Evolutionary conservation across 2,113 vertebrate species (phyloP).

Genomic region (Cheirogaleus medius): DNA sequence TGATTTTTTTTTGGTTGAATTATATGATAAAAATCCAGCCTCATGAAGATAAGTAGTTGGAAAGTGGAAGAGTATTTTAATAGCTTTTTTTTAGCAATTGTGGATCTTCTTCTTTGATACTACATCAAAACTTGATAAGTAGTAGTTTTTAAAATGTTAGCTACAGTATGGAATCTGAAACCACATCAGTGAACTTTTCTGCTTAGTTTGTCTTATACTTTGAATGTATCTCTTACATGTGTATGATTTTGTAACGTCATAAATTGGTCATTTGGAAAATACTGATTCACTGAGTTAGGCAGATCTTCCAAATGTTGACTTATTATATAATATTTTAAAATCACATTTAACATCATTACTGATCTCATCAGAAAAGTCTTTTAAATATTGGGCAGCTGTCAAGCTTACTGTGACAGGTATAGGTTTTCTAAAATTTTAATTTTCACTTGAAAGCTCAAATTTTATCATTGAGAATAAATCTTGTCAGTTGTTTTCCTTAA

Average conservation of each 20-base stretch:
- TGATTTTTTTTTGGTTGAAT: neutral
- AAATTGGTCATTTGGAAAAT: slow-evolving; percentile 18
- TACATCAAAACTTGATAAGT: slow-evolving; percentile 8
- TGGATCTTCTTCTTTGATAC: slow-evolving; percentile 24
- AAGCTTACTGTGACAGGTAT: slow-evolving; percentile 43
- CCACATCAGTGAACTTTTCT: neutral
- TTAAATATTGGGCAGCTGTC: slow-evolving; percentile 35
- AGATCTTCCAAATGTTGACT: slow-evolving; percentile 19
- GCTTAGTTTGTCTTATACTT: neutral
- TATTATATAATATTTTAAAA: slow-evolving; percentile 36
- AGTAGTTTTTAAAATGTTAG: slow-evolving; percentile 22
- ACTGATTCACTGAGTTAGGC: neutral
- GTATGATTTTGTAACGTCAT: slow-evolving; percentile 5
- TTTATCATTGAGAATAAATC: slow-evolving; percentile 54
- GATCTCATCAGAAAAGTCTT: slow-evolving; percentile 47
- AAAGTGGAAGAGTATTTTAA: slow-evolving; percentile 26
- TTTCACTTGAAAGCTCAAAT: slow-evolving; percentile 60
- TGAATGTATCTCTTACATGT: neutral
- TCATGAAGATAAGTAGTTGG: neutral
- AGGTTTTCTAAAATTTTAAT: slow-evolving; percentile 54
- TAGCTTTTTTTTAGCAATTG: slow-evolving; percentile 1
- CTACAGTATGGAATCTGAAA: neutral
- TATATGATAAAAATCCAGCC: neutral
- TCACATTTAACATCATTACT: slow-evolving; percentile 33
- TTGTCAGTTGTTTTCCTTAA: slow-evolving; percentile 60